Base-by-base conservation (phyloP, 2,797 vertebrate species). In the Atherinosoma microstoma region DNA sequence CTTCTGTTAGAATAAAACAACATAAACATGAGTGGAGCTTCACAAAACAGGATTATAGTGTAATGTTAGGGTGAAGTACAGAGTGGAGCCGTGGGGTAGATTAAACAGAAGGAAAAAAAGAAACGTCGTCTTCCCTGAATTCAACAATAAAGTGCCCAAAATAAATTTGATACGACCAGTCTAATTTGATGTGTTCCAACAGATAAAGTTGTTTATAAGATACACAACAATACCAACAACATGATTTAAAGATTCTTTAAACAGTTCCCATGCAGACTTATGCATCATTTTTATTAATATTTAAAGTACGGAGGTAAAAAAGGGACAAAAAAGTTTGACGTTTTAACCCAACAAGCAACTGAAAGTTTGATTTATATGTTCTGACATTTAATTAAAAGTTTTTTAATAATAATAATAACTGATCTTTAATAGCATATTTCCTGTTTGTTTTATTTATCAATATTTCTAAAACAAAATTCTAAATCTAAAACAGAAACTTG, bases 71-170 rank as follows among this genome's bases (percentile, higher is more conserved):
- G 64, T 70, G 16, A 71, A 76, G 54, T 73, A 57, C 45, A 79
- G 71, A 66, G 29, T 58, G 29, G 74, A 71, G 72, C 53, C 18
- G 61, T 27, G 12, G 16, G 36, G 16, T 2, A 22, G 64, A 63
- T 76, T 47, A 63, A 76, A 73, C 40, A 70, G 61, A 42, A 80
- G 15, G 1, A 6, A 78, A 64, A 70, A 24, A 49, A 63, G 68
- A 73, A 82, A 85, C 10, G 27, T 30, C 13, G 80, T 86, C 67
- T 76, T 95, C 94, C 93, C 94, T 94, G 93, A 94, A 94, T 91
- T 89, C 78, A 72, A 91, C 84, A 68, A 86, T 95, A 94, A 94
- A 95, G 94, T 94, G 92, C 91, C 94, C 90, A 36, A 22, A 58
- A 16, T 30, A n/a, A 73, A 58, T 30, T 51, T 54, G 64, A 91